Evolutionary conservation across 2,888 invertebrate species (phyloP).

Genomic region (Chloroclystis v-ata): DNA sequence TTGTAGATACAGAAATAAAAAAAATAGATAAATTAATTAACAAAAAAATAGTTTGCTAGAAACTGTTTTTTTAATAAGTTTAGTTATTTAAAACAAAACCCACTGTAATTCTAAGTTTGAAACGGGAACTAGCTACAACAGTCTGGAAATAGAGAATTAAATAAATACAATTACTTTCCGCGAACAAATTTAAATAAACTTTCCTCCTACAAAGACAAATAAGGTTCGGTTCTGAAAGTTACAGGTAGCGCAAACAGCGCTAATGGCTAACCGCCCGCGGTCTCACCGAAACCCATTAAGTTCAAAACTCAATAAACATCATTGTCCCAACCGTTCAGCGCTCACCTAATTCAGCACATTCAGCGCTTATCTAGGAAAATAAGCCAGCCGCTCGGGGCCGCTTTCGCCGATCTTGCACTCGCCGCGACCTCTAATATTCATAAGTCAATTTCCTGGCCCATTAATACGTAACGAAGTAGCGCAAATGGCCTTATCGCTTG

Average conservation of each 20-base stretch:
- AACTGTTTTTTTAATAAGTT: too few species aligned
- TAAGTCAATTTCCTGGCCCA: conserved; percentile 79
- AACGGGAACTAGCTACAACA: too few species aligned
- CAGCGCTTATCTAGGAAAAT: conserved; percentile 71
- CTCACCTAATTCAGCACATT: conserved; percentile 8
- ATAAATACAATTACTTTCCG: background rate
- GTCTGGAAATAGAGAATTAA: too few species aligned
- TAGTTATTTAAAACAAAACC: too few species aligned
- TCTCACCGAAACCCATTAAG: conserved; percentile 65
- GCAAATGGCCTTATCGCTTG: conserved; percentile 79
- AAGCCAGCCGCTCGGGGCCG: conserved; percentile 65
- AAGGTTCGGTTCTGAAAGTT: conserved; percentile 19
- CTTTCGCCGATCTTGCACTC: conserved; percentile 68
- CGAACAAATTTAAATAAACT: conserved; percentile 2
- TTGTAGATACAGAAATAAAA: too few species aligned
- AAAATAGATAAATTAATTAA: too few species aligned
- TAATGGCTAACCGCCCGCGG: conserved; percentile 64
- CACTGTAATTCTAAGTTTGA: too few species aligned
- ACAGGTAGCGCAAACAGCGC: conserved; percentile 49
- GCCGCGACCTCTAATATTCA: conserved; percentile 76
- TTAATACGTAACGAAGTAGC: conserved; percentile 79
- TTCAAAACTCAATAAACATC: conserved; percentile 73
- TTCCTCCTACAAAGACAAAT: conserved; percentile 20
- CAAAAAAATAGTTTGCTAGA: too few species aligned
- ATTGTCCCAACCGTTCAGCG: conserved; percentile 45